These are phyloP conservation scores for Euplexia lucipara DNA, from an alignment of 2,888 invertebrate genomes.

Conservation along the genomic window DNA sequence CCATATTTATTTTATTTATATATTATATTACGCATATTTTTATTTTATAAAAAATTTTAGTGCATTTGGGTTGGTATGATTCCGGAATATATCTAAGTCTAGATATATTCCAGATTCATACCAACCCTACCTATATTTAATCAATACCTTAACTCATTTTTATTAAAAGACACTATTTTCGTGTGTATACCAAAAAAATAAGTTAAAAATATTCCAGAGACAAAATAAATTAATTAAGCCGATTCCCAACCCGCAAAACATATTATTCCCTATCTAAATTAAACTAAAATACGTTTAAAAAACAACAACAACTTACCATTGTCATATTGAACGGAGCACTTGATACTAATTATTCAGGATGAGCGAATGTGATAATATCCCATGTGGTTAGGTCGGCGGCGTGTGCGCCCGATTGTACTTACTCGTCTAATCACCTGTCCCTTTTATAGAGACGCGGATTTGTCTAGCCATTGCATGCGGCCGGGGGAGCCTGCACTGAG, in stretches of 20 bases:
- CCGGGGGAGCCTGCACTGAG: slow-evolving; percentile 85
- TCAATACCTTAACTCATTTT: too few relatives aligned
- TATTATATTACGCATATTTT: too few relatives aligned
- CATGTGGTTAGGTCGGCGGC: slow-evolving; percentile 80
- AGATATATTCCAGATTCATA: too few relatives aligned
- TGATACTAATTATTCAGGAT: slow-evolving; percentile 67
- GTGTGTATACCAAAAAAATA: not conserved
- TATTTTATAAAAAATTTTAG: too few relatives aligned
- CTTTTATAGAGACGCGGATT: slow-evolving; percentile 90
- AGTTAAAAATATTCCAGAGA: not conserved
- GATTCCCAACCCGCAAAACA: not conserved
- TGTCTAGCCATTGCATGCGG: slow-evolving; percentile 87
- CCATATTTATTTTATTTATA: too few relatives aligned
- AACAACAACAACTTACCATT: slow-evolving; percentile 77
- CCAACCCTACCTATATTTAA: too few relatives aligned
- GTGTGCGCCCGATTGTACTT: slow-evolving; percentile 87
- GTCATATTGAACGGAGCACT: slow-evolving; percentile 71
- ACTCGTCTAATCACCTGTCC: slow-evolving; percentile 88
- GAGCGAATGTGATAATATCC: slow-evolving; percentile 72
- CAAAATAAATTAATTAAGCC: not conserved
- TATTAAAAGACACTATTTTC: not conserved
- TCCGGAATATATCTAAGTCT: too few relatives aligned
- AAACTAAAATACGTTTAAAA: not conserved
- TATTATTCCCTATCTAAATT: not conserved
- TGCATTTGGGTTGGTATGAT: too few relatives aligned